Evolutionary conservation across 2,888 invertebrate species (phyloP).

Genomic region (Trichopria drosophilae): DNA sequence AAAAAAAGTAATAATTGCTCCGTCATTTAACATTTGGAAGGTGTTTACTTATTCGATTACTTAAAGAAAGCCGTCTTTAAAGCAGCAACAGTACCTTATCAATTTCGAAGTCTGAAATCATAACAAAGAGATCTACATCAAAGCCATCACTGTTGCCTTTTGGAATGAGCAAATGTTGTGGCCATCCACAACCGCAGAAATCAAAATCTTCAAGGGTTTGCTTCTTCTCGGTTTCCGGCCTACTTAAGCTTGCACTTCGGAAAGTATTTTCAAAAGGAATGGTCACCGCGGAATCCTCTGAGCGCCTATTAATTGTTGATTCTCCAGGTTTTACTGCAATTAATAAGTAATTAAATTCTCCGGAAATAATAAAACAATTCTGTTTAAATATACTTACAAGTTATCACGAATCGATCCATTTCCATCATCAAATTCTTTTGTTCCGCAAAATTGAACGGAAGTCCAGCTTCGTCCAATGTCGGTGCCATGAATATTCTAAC

Average conservation of each 20-base stretch:
- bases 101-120: slow-evolving; percentile 73
- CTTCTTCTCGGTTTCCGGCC: too few relatives aligned
- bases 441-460: slow-evolving; percentile 65
- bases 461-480: slow-evolving; percentile 66
- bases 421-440: slow-evolving; percentile 71
- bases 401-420: slow-evolving; percentile 70
- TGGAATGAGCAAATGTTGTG: slow-evolving; percentile 77
- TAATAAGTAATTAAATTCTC: too few relatives aligned
- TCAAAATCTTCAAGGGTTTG: slow-evolving; percentile 65
- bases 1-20: too few relatives aligned
- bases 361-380: too few relatives aligned
- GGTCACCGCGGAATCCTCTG: slow-evolving; percentile 77
- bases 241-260: too few relatives aligned
- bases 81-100: too few relatives aligned
- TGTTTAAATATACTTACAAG: slow-evolving; percentile 68
- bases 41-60: too few relatives aligned
- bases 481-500: slow-evolving; percentile 74
- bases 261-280: slow-evolving; percentile 82
- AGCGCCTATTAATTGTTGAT: slow-evolving; percentile 69
- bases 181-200: slow-evolving; percentile 89
- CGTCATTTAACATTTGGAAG: too few relatives aligned
- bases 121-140: slow-evolving; percentile 71
- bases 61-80: too few relatives aligned
- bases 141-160: slow-evolving; percentile 71
- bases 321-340: slow-evolving; percentile 71